phyloP scores from a whole-genome alignment of 2,797 vertebrate species.

The Anolis apletophallus region DNA sequence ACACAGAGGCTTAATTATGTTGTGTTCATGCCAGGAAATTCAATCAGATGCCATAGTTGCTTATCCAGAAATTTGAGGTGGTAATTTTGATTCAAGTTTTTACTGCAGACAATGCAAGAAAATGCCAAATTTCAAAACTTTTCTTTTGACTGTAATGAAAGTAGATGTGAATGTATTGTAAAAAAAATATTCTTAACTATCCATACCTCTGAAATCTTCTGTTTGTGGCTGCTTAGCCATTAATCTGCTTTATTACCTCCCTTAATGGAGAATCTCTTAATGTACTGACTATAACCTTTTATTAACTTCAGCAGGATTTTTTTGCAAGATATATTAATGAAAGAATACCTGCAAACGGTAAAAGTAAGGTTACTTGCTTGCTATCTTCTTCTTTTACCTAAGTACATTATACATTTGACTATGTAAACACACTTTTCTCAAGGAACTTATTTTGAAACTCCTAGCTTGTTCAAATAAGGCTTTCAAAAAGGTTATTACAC shows the following conservation, averaged over 20 bases:
- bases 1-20: background rate
- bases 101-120: background rate
- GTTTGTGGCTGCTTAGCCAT: background rate
- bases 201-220: background rate
- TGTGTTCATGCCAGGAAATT: background rate
- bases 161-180: background rate
- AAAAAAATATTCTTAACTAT: background rate
- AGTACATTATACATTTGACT: background rate
- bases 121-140: background rate
- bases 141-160: background rate
- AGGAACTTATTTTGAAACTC: background rate
- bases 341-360: background rate
- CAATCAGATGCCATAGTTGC: background rate
- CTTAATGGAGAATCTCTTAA: background rate
- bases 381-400: background rate
- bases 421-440: background rate
- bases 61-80: background rate
- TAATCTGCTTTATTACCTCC: background rate
- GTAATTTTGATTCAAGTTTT: conserved; percentile 1
- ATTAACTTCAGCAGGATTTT: background rate
- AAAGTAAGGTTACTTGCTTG: background rate
- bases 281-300: background rate
- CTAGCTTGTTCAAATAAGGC: background rate
- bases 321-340: background rate
- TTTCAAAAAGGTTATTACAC: background rate